These are phyloP conservation scores for Drosophila punjabiensis DNA, from an alignment of 1,140 invertebrate species.

Conservation along the genomic window DNA sequence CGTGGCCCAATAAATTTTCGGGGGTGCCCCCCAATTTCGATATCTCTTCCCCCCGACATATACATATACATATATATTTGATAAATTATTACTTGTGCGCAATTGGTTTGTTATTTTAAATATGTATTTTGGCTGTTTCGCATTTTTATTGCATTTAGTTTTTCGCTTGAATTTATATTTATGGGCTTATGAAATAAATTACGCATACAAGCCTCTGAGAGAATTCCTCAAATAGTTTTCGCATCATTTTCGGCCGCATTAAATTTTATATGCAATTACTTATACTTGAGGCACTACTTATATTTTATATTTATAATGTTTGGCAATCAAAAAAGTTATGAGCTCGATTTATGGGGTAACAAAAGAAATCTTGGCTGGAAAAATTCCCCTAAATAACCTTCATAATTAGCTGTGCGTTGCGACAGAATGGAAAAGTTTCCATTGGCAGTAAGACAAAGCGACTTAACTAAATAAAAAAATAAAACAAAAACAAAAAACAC, in stretches of 20 bases:
- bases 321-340: constrained; percentile 76
- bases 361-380: constrained; percentile 42
- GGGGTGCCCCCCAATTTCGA: constrained; percentile 34
- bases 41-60: constrained; percentile 19
- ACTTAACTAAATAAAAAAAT: constrained; percentile 67
- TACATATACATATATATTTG: constrained; percentile 71
- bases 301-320: constrained; percentile 81
- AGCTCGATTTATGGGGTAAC: constrained; percentile 64
- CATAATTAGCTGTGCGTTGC: constrained; percentile 12
- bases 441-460: constrained; percentile 51
- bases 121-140: constrained; percentile 51
- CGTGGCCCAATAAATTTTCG: constrained; percentile 73
- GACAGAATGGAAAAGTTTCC: constrained; percentile 64
- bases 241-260: constrained; percentile 80
- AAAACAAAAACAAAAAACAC: constrained; percentile 20
- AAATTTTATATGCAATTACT: constrained; percentile 79
- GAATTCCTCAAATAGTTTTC: constrained; percentile 75
- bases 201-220: constrained; percentile 60
- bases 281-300: constrained; percentile 54
- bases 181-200: constrained; percentile 80
- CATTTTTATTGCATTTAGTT: constrained; percentile 81
- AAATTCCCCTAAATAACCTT: constrained; percentile 18
- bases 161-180: constrained; percentile 68
- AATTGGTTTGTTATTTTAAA: constrained; percentile 72
- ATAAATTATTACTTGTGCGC: constrained; percentile 81